Conservation (phyloP, 2,797 vertebrate species). For the Petrocephalus schoutedeni region DNA sequence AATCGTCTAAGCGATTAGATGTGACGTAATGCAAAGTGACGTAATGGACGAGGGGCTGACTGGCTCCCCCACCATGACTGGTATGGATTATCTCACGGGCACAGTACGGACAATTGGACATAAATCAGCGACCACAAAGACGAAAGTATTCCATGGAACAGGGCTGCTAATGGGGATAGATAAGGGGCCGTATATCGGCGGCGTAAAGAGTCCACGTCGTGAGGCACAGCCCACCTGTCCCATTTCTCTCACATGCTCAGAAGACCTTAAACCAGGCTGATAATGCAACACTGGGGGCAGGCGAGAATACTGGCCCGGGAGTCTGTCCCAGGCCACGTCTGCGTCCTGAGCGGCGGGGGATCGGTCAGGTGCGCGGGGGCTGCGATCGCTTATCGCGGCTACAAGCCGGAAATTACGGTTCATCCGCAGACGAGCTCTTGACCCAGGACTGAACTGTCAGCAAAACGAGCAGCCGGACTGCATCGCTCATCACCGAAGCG, state of each 20-base stretch:
- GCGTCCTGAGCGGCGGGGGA: background rate
- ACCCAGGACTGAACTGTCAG: conserved; percentile 17
- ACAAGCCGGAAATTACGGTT: background rate
- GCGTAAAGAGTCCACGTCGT: background rate
- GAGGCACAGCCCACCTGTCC: background rate
- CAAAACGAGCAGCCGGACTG: background rate
- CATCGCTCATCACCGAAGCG: background rate
- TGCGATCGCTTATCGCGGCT: background rate
- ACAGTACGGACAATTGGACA: conserved; percentile 5
- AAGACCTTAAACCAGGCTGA: background rate
- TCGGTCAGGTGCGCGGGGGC: background rate
- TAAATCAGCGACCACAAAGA: conserved; percentile 21
- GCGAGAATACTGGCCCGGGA: background rate
- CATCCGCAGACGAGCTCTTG: conserved; percentile 1
- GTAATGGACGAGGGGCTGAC: background rate
- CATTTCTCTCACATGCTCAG: conserved; percentile 4
- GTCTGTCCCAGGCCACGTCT: background rate
- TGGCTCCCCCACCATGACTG: conserved; percentile 8
- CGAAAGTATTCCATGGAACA: conserved; percentile 8
- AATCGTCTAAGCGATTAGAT: background rate
- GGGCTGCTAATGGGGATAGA: conserved; percentile 26
- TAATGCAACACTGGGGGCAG: background rate
- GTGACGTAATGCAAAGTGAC: background rate
- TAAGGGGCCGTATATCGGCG: conserved; percentile 23
- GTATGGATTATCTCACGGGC: conserved; percentile 22